Conservation (phyloP, 2,113 vertebrate species). For the Piprites chloris region DNA sequence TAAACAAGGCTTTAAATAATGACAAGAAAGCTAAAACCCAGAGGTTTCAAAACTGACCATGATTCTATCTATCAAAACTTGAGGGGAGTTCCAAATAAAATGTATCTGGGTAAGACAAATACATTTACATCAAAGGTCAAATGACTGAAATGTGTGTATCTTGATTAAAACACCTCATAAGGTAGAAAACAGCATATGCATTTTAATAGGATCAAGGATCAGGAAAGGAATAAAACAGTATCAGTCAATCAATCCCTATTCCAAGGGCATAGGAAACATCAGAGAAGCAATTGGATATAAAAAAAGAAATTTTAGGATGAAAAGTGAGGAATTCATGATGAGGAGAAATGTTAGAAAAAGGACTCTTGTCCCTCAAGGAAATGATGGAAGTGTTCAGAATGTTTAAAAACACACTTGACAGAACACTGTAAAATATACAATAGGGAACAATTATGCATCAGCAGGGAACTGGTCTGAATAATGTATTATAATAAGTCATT, state of each 20-base stretch:
- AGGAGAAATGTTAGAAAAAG: not conserved
- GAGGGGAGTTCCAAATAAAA: not conserved
- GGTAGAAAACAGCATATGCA: not conserved
- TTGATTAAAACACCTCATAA: not conserved
- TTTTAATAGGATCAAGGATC: not conserved
- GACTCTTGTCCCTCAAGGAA: constrained; percentile 30
- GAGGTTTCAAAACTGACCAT: not conserved
- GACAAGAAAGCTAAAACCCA: not conserved
- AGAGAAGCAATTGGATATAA: not conserved
- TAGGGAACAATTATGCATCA: constrained; percentile 56
- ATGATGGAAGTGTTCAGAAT: constrained; percentile 17
- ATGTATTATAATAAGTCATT: constrained; percentile 65
- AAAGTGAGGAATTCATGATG: not conserved
- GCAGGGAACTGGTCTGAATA: constrained; percentile 54
- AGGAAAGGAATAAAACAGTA: not conserved
- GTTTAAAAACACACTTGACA: constrained; percentile 58
- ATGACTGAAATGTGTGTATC: not conserved
- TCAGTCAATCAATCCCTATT: not conserved
- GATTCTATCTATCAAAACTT: not conserved
- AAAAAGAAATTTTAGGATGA: not conserved
- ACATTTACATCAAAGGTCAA: not conserved
- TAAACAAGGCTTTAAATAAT: not conserved
- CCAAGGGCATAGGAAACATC: not conserved
- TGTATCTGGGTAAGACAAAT: not conserved
- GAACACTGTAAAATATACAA: constrained; percentile 53